These are phyloP conservation scores for Deilephila porcellus DNA, from an alignment of 2,888 invertebrate genomes.

Conservation along the genomic window DNA sequence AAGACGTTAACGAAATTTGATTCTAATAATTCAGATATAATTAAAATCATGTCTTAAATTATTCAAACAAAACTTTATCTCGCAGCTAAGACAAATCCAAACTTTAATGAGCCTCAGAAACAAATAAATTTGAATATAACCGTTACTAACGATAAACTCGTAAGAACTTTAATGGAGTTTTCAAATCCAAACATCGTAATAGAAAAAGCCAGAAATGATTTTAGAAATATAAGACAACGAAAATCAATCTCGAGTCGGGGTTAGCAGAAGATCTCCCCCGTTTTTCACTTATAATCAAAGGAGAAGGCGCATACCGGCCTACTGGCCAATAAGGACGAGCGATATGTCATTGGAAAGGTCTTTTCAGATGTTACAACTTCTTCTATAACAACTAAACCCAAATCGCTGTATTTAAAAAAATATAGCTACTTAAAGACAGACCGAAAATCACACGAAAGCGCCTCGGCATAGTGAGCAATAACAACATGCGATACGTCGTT, in stretches of 20 bases:
- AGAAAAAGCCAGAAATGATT: neutral
- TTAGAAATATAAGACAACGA: constrained; percentile 1
- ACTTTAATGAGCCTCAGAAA: constrained; percentile 4
- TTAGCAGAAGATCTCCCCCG: neutral
- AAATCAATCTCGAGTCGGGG: neutral
- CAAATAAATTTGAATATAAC: neutral
- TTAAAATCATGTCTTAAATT: neutral
- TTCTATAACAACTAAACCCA: no score
- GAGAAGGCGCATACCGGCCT: no score
- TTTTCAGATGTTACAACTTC: no score
- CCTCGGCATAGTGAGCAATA: no score
- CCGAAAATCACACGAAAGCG: no score
- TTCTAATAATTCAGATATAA: neutral
- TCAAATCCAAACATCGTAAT: neutral
- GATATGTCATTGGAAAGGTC: no score
- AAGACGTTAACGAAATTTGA: neutral
- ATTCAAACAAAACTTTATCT: neutral
- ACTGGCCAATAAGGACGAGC: no score
- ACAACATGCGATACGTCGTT: no score
- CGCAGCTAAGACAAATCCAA: neutral
- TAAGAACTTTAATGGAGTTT: neutral
- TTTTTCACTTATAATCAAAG: neutral
- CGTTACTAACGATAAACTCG: neutral
- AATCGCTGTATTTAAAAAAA: no score
- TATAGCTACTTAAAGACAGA: no score